phyloP scores from a whole-genome alignment of 2,113 vertebrate species.

The human region DNA sequence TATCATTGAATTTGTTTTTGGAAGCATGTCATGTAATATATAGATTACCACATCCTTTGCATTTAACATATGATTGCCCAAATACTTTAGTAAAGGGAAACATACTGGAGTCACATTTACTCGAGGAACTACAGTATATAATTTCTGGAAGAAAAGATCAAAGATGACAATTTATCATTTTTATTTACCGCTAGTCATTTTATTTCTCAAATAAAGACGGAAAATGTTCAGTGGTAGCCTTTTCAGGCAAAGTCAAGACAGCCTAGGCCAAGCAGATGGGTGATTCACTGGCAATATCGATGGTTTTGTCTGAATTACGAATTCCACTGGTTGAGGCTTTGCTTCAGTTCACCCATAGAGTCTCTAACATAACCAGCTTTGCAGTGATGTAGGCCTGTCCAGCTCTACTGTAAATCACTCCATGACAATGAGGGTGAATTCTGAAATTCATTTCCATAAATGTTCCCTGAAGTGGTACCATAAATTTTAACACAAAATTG shows the following conservation, averaged over 20 bases:
- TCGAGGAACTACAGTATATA: not conserved
- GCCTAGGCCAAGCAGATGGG: not conserved
- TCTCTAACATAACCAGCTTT: not conserved
- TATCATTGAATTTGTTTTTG: not conserved
- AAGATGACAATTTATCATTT: not conserved
- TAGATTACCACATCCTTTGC: not conserved
- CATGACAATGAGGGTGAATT: not conserved
- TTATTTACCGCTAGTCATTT: not conserved
- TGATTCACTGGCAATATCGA: not conserved
- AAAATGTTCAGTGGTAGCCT: not conserved
- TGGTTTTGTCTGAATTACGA: not conserved
- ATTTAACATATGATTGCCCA: not conserved
- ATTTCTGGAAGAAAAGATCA: not conserved
- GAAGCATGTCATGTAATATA: not conserved
- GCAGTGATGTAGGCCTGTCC: not conserved
- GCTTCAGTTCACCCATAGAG: not conserved
- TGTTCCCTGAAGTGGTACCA: conserved; percentile 8
- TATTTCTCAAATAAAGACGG: conserved; percentile 7
- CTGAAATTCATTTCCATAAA: conserved; percentile 31
- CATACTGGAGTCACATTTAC: not conserved
- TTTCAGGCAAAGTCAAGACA: not conserved
- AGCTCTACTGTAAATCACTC: not conserved
- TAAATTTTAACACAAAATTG: conserved; percentile 53
- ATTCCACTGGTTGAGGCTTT: not conserved
- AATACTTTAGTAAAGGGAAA: not conserved